Percentiles rank a stretch among this genome's conserved stretches.
Conservation (phyloP, 2,888 invertebrate genomes). For the Dicranocentrus wangi region DNA sequence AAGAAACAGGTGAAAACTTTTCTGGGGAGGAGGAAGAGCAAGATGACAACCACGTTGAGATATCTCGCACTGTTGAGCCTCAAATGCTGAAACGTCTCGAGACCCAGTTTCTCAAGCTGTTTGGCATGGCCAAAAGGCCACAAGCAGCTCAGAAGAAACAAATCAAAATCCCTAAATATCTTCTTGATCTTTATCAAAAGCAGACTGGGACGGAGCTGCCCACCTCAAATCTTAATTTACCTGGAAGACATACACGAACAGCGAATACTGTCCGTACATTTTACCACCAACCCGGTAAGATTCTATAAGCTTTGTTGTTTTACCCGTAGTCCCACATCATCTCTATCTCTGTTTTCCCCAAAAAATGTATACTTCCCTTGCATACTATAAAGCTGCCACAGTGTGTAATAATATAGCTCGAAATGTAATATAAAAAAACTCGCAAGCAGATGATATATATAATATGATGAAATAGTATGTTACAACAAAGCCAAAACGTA, state of each 20-base stretch:
- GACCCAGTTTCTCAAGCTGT: slow-evolving; percentile 71
- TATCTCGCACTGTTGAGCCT: slow-evolving; percentile 69
- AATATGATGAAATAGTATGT: no score
- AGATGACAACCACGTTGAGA: slow-evolving; percentile 38
- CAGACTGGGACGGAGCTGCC: slow-evolving; percentile 81
- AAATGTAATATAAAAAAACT: no score
- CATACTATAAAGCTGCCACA: slow-evolving; percentile 63
- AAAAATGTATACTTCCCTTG: slow-evolving; percentile 33
- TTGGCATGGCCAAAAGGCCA: slow-evolving; percentile 72
- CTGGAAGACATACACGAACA: slow-evolving; percentile 82
- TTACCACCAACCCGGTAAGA: slow-evolving; percentile 82
- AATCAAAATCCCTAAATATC: slow-evolving; percentile 71
- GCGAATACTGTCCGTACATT: slow-evolving; percentile 91
- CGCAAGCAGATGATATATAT: no score
- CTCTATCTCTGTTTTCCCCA: not conserved
- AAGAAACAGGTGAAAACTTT: slow-evolving; percentile 41
- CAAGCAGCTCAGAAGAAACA: slow-evolving; percentile 49
- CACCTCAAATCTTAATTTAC: slow-evolving; percentile 81
- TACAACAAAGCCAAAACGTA: no score
- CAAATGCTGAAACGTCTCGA: slow-evolving; percentile 71
- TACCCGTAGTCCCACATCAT: not conserved
- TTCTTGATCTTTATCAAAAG: slow-evolving; percentile 82
- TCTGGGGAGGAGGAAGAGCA: slow-evolving; percentile 34
- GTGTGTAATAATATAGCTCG: no score
- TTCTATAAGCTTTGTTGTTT: not conserved